Evolutionary conservation across 1,140 invertebrate genomes (phyloP).

Genomic region (Drosophila triauraria): DNA sequence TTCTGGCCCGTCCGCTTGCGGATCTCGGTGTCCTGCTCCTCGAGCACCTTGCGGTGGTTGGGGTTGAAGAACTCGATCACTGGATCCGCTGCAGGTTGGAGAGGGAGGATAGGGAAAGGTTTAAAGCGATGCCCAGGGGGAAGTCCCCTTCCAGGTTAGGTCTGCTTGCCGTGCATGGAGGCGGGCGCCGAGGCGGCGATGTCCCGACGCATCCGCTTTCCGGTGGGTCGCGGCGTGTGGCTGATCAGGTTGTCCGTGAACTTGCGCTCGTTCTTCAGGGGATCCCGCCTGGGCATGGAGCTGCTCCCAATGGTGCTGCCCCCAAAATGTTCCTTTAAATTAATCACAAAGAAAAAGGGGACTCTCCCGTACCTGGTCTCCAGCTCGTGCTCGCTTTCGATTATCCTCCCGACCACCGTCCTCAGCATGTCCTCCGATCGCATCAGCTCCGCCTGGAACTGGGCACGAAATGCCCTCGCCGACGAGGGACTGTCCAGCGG

Average conservation of each 20-base stretch:
- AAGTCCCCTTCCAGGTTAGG: too few species aligned
- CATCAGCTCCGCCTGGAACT: constrained; percentile 56
- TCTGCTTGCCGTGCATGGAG: constrained; percentile 68
- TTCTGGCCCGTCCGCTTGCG: constrained; percentile 87
- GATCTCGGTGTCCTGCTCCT: constrained; percentile 88
- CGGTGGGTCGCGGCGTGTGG: constrained; percentile 10
- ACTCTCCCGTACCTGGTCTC: constrained; percentile 17
- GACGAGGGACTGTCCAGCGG: background rate
- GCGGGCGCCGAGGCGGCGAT: constrained; percentile 51
- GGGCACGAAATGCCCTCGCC: constrained; percentile 25
- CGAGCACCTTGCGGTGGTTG: constrained; percentile 87
- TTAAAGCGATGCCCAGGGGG: background rate
- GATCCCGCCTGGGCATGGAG: constrained; percentile 13
- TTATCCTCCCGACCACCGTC: constrained; percentile 43
- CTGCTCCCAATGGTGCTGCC: background rate
- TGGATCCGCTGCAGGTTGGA: constrained; percentile 85
- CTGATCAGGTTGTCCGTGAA: constrained; percentile 58
- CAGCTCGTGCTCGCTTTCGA: constrained; percentile 42
- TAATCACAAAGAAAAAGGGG: background rate
- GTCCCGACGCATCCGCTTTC: constrained; percentile 59
- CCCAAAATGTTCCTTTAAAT: background rate
- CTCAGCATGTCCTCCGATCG: constrained; percentile 59
- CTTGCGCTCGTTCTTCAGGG: constrained; percentile 65
- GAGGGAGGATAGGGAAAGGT: background rate
- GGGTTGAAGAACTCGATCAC: constrained; percentile 90